A percentile compares a stretch with the other conserved stretches of the same genome.
These are phyloP conservation scores for Corythaixoides concolor DNA, from an alignment of 2,113 vertebrate species.

Conservation along the genomic window DNA sequence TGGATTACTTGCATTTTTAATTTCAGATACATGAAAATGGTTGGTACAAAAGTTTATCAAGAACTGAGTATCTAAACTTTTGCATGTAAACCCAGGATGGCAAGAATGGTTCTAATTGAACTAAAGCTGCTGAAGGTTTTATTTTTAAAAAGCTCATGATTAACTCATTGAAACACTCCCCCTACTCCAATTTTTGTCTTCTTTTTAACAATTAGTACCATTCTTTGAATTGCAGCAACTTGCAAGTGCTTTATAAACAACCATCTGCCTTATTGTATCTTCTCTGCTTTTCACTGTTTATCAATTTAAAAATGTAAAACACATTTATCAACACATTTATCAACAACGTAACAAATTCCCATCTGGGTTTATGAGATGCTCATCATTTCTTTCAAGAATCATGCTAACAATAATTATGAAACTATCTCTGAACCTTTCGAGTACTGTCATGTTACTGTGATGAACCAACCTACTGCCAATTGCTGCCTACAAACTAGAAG, in stretches of 20 bases:
- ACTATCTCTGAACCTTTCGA: conserved; percentile 66
- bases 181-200: conserved; percentile 55
- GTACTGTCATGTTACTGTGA: conserved; percentile 63
- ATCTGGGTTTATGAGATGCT: conserved; percentile 85
- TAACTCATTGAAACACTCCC: conserved; percentile 67
- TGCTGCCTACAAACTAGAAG: conserved; percentile 61
- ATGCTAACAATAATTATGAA: conserved; percentile 80
- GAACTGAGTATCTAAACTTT: conserved; percentile 6
- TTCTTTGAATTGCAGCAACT: conserved; percentile 66
- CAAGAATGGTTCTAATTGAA: conserved; percentile 56
- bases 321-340: conserved; percentile 80
- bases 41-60: conserved; percentile 3
- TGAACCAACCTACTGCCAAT: conserved; percentile 63
- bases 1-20: not conserved
- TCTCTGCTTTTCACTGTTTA: conserved; percentile 86
- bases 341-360: conserved; percentile 89
- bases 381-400: conserved; percentile 81
- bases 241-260: conserved; percentile 72
- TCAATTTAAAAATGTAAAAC: conserved; percentile 87
- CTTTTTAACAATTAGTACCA: conserved; percentile 67
- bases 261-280: conserved; percentile 87
- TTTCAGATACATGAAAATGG: not conserved
- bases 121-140: conserved; percentile 63
- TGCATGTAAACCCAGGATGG: conserved; percentile 7
- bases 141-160: conserved; percentile 68